Conservation (phyloP, 2,113 vertebrate genomes). For the Phaethornis superciliosus region DNA sequence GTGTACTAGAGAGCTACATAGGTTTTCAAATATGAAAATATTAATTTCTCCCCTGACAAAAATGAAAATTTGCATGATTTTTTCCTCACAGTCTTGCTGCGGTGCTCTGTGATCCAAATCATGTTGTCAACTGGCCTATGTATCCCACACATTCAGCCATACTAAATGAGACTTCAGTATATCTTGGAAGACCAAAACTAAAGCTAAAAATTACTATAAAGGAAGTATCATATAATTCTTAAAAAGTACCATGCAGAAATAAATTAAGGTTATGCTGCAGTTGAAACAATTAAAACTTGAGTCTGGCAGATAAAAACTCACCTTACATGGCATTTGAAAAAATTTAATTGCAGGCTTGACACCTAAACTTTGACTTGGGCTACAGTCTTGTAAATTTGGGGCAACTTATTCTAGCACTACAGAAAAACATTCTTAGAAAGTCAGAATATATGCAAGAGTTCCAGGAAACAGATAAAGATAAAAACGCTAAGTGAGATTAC, state of each 20-base stretch:
- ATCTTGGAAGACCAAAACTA: not conserved
- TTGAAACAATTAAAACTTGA: not conserved
- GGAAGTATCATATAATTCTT: not conserved
- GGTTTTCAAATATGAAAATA: not conserved
- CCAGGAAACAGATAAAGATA: not conserved
- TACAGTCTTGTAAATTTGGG: not conserved
- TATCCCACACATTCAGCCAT: not conserved
- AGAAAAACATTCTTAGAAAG: fast-evolving
- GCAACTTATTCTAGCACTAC: not conserved
- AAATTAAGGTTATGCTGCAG: not conserved
- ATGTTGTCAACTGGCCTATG: not conserved
- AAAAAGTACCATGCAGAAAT: not conserved
- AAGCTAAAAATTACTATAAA: not conserved
- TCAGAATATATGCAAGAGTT: not conserved
- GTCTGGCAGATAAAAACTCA: not conserved
- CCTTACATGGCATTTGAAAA: not conserved
- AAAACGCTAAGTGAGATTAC: not conserved
- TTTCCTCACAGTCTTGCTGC: not conserved
- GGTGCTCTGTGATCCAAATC: not conserved
- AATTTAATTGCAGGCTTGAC: not conserved
- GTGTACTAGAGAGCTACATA: not conserved
- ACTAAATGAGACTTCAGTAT: not conserved
- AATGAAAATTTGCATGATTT: not conserved
- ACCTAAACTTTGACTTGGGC: not conserved
- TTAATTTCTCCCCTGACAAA: not conserved